Conservation (phyloP, 2,797 vertebrate species). For the Erpetoichthys calabaricus region DNA sequence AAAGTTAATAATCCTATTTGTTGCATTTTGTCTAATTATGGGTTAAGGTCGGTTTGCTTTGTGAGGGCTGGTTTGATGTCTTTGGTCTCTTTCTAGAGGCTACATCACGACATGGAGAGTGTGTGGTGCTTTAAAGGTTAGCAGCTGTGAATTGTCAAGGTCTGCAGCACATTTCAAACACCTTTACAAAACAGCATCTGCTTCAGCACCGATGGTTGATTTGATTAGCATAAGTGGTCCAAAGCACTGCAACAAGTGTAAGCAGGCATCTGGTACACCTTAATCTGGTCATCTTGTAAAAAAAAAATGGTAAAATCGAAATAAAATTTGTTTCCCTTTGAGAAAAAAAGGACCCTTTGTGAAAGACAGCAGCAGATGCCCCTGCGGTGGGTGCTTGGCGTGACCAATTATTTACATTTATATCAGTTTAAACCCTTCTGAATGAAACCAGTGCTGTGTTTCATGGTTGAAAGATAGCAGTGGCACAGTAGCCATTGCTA, state of each 20-base stretch:
- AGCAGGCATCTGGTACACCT: not conserved
- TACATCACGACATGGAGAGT: too few relatives aligned
- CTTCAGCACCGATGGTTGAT: not conserved
- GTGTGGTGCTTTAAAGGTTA: too few relatives aligned
- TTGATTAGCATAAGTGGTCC: not conserved
- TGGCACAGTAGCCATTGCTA: too few relatives aligned
- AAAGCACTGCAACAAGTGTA: not conserved
- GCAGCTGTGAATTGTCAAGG: too few relatives aligned
- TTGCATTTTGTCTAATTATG: too few relatives aligned
- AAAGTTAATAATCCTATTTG: too few relatives aligned
- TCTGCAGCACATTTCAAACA: not conserved
- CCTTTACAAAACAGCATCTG: not conserved
- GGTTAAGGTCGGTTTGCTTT: too few relatives aligned
- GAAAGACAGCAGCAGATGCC: not conserved
- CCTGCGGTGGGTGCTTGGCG: too few relatives aligned
- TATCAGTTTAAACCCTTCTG: not conserved
- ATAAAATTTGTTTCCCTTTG: not conserved
- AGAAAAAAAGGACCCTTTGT: not conserved
- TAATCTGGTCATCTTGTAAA: not conserved
- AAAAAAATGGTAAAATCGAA: constrained; percentile 1
- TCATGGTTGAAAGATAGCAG: too few relatives aligned
- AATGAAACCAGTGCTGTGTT: not conserved
- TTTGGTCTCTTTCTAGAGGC: too few relatives aligned
- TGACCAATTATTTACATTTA: not conserved
- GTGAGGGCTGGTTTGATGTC: too few relatives aligned